Evolutionary conservation across 2,797 vertebrate genomes (phyloP).

Genomic region (Brachymystax lenok): DNA sequence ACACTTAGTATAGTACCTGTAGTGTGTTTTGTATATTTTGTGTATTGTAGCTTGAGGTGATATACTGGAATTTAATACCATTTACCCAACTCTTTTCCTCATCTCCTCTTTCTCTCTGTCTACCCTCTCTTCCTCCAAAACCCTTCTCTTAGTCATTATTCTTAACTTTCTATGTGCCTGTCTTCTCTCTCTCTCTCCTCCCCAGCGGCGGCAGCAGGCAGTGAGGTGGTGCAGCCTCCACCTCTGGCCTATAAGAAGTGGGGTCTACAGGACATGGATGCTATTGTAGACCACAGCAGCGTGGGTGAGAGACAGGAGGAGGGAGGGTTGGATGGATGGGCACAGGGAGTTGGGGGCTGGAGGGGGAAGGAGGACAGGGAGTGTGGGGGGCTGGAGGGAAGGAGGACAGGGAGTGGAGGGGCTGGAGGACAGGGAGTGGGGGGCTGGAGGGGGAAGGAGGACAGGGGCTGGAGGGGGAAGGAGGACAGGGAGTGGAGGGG

Average conservation of each 20-base stretch:
- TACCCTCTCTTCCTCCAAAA: background rate
- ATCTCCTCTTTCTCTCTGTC: background rate
- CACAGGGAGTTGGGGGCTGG: background rate
- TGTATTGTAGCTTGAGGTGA: background rate
- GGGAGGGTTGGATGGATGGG: background rate
- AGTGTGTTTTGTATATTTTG: background rate
- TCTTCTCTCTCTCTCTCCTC: background rate
- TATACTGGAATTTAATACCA: background rate
- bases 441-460: background rate
- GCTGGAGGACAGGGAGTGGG: background rate
- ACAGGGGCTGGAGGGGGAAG: too few relatives aligned
- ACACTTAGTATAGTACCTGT: background rate
- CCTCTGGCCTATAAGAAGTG: slow-evolving; percentile 98
- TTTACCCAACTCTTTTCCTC: background rate
- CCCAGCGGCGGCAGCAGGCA: slow-evolving; percentile 92
- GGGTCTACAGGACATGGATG: slow-evolving; percentile 95
- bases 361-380: background rate
- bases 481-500: background rate
- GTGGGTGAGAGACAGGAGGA: slow-evolving; percentile 77
- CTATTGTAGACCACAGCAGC: slow-evolving; percentile 91
- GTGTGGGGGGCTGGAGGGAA: too few relatives aligned
- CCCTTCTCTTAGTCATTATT: background rate
- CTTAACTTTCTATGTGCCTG: background rate
- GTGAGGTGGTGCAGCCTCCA: slow-evolving; percentile 91
- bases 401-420: background rate